Base-by-base conservation (phyloP, 2,888 invertebrate genomes). In the Pseudolycoriella hygida region DNA sequence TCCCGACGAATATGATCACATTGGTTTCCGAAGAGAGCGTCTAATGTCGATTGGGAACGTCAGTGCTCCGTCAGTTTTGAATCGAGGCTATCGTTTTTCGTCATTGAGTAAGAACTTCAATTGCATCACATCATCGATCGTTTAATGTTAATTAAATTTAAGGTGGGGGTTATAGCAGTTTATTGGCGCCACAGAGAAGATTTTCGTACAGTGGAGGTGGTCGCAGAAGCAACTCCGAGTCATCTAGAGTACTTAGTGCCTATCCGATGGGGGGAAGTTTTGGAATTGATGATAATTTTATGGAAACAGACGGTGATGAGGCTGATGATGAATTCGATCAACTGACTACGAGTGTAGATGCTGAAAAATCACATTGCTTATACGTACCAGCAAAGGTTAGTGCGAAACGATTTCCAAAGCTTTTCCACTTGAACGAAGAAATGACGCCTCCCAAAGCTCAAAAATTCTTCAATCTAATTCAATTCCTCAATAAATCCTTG, bases 11-110 rank as follows among this genome's bases (percentile, higher is more conserved):
- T 60, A 68, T 57, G 53, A 63, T 55, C 56, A 68, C 60, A 52
- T 69, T 64, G 56, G 58, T 50, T 69, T 64, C 51, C 64, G 64
- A 44, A 65, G 71, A 17, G 70, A 70, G 49, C 68, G 72, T 44
- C 66, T 73, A 58, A 70, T 76, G 47, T 80, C 79, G 2, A 67
- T 83, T 52, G 77, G 81, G 46, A 81, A 80, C 54, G 77, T 76
- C 55, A 73, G 69, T 54, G 68, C 71, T 19, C 77, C 77, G 11
- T 67, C 69, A 10, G 59, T 65, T 46, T 62, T 68, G 54, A 62
- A 62, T 54, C 60, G 66, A 31, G 64, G 64, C 25, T 64, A 68
- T 50, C 69, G 76, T 40, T 76, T 75, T 54, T 74, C 76, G 3
- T 76, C 76, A 40, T 68, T 76, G 48, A 71, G 70, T 55, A 64